Base-by-base conservation (phyloP, 2,888 invertebrate species). In the Trissolcus japonicus region DNA sequence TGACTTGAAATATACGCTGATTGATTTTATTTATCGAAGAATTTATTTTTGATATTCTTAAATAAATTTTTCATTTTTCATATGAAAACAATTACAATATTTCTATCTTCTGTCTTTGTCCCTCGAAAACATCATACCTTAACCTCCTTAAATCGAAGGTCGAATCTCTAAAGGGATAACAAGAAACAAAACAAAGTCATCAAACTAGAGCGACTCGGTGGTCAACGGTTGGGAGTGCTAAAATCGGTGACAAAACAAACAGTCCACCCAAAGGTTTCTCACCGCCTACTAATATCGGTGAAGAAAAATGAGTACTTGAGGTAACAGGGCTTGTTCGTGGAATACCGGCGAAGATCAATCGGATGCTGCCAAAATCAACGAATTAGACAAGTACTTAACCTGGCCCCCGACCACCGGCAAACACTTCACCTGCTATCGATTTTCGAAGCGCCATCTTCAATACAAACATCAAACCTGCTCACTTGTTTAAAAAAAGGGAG, bases 221-320 rank as follows among this genome's bases (percentile, higher is more conserved):
- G 73, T 79, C 62, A 65, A 68, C 53, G 67, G 56, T 74, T 68
- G 55, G 61, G 81, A 81, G 80, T 81, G 79, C 79, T 76, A 81
- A 80, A 79, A 79, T 82, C 76, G 78, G 80, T 80, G 80, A 80
- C 79, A 79, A 76, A 82, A 80, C 76, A 81, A 80, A 77, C 74
- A 77, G 72, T 75, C 75, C 66, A 60, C 73, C 69, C 60, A 69
- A 55, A 54, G 48, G 17, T 65, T 68, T 63, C 17, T 51, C 60
- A 73, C 76, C 76, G 79, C 76, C 76, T 76, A 73, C 79, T 79
- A 79, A 79, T 76, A 79, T 74, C 54, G 60, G 13, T 7, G 53
- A n/a, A 46, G 35, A 65, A 60, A 69, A 79, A 73, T 76, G 56
- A 69, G 69, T 67, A 74, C 76, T 79, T 73, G 61, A 76, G 76